These are phyloP conservation scores for Catagonus wagneri DNA, from an alignment of 2,113 vertebrate species.

Conservation along the genomic window DNA sequence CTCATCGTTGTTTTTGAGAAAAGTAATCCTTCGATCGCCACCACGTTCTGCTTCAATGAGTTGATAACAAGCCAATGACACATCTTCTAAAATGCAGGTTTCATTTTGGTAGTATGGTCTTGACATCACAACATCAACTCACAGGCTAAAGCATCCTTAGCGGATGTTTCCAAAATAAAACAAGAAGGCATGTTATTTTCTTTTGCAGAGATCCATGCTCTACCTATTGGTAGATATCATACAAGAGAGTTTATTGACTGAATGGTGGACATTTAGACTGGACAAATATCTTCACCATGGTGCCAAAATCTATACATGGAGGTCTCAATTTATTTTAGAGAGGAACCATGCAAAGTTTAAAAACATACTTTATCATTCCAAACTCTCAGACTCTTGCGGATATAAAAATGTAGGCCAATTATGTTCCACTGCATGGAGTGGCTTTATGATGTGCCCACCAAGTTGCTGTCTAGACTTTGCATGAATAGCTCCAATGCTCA, in stretches of 20 bases:
- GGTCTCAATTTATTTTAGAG: background rate
- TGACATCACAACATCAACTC: background rate
- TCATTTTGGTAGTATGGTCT: background rate
- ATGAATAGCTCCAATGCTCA: background rate
- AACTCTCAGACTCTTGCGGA: background rate
- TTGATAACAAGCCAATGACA: background rate
- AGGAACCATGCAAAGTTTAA: background rate
- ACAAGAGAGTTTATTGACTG: background rate
- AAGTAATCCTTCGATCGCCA: background rate
- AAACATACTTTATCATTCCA: background rate
- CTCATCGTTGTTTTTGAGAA: background rate
- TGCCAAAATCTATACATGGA: background rate
- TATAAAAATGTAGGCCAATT: background rate
- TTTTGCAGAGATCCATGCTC: background rate
- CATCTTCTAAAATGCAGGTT: background rate
- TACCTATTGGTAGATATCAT: background rate
- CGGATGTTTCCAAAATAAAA: slow-evolving; percentile 3
- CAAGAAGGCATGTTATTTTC: background rate
- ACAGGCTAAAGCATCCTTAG: background rate
- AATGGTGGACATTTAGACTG: background rate
- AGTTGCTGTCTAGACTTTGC: background rate
- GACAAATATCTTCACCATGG: background rate
- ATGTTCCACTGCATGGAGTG: background rate
- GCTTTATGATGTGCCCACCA: background rate
- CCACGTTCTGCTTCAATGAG: background rate